Evolutionary conservation across 1,140 invertebrate genomes (phyloP).

Genomic region (Drosophila pseudoobscura): DNA sequence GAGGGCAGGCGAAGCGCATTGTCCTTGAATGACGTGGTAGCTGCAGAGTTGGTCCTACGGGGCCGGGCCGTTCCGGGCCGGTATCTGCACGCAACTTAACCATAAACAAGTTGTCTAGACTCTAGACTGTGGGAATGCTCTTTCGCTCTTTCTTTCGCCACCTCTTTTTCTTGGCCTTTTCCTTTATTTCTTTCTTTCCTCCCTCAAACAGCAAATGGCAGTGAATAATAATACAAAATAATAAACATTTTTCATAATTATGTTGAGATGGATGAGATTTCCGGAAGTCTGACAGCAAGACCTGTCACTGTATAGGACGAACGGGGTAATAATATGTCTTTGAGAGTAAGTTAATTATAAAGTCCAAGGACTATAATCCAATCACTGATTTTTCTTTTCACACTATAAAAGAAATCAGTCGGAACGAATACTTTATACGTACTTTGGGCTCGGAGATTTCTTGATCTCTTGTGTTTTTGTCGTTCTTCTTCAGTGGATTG

Average conservation of each 20-base stretch:
- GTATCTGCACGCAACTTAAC: slow-evolving; percentile 72
- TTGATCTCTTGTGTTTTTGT: too few relatives aligned
- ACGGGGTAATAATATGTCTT: too few relatives aligned
- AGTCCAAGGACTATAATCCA: too few relatives aligned
- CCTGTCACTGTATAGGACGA: too few relatives aligned
- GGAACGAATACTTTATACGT: too few relatives aligned
- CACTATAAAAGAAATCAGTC: too few relatives aligned
- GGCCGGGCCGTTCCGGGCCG: slow-evolving; percentile 15
- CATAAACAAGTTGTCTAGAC: slow-evolving; percentile 77
- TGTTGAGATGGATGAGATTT: slow-evolving; percentile 38
- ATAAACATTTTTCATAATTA: slow-evolving; percentile 55
- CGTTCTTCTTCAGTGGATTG: too few relatives aligned
- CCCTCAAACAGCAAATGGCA: slow-evolving; percentile 22
- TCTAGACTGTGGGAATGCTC: slow-evolving; percentile 64
- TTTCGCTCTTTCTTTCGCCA: slow-evolving; percentile 25
- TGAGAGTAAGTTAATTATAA: too few relatives aligned
- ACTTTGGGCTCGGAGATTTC: too few relatives aligned
- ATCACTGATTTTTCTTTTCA: too few relatives aligned
- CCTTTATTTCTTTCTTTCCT: neutral
- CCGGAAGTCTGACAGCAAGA: neutral
- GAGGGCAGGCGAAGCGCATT: slow-evolving; percentile 57
- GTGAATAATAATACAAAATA: slow-evolving; percentile 12
- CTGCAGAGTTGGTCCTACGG: slow-evolving; percentile 8
- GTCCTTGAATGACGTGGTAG: slow-evolving; percentile 39
- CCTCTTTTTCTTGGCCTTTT: slow-evolving; percentile 23